These are phyloP conservation scores for Sturnus vulgaris DNA, from an alignment of 2,113 vertebrate genomes.

Conservation along the genomic window DNA sequence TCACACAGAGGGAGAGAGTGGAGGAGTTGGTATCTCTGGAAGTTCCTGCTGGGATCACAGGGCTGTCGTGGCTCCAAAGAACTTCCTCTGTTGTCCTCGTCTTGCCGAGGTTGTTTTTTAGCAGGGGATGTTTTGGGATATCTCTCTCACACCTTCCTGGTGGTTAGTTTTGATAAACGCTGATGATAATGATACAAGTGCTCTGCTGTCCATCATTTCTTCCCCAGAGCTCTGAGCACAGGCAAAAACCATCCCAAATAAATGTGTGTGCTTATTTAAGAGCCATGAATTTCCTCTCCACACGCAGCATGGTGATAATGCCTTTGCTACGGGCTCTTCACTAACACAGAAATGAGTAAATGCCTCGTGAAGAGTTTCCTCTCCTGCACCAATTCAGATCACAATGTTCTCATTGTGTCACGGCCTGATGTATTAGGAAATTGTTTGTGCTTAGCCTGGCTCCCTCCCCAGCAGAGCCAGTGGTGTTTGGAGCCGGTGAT, in stretches of 20 bases:
- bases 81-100: neutral
- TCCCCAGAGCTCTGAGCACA: neutral
- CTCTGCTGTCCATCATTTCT: neutral
- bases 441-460: neutral
- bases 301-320: neutral
- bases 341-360: neutral
- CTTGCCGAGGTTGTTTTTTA: neutral
- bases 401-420: neutral
- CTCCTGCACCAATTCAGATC: neutral
- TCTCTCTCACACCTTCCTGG: neutral
- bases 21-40: neutral
- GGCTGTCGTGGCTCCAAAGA: neutral
- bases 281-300: neutral
- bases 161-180: neutral
- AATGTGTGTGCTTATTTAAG: neutral
- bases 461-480: neutral
- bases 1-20: neutral
- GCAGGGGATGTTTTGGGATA: neutral
- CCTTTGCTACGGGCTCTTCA: neutral
- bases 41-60: slow-evolving; percentile 34
- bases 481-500: neutral
- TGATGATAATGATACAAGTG: neutral
- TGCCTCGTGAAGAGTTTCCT: neutral
- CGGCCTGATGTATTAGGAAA: neutral
- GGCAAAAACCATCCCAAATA: neutral